These are phyloP conservation scores for Scortum barcoo DNA, from an alignment of 2,113 vertebrate genomes.

Conservation along the genomic window DNA sequence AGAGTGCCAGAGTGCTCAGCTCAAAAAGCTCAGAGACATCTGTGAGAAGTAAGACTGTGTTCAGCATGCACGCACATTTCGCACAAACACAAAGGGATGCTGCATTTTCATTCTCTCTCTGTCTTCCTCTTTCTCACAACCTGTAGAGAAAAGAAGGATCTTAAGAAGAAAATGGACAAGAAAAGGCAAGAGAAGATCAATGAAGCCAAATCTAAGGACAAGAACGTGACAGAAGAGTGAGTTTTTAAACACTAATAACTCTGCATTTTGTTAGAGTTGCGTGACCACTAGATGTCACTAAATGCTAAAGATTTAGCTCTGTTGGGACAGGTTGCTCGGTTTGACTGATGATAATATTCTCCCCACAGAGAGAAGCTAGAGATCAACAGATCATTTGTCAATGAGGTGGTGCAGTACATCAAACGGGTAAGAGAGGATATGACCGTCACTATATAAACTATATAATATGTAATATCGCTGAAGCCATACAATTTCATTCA, in stretches of 20 bases:
- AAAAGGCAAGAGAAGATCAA: conserved; percentile 97
- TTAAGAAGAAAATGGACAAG: conserved; percentile 99
- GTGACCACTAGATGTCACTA: conserved; percentile 67
- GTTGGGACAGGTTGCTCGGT: background rate
- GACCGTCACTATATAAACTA: background rate
- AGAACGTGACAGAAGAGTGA: conserved; percentile 96
- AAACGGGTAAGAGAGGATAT: conserved; percentile 88
- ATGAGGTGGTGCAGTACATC: conserved; percentile 97
- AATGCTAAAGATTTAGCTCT: conserved; percentile 3
- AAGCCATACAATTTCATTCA: background rate
- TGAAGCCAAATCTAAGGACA: conserved; percentile 95
- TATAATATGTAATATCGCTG: too few species aligned
- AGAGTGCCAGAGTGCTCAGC: conserved; percentile 93
- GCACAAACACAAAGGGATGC: background rate
- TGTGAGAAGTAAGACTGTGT: conserved; percentile 92
- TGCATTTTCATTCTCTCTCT: background rate
- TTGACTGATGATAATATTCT: conserved; percentile 17
- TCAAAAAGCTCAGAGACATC: conserved; percentile 95
- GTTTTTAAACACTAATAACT: conserved; percentile 45
- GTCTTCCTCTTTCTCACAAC: background rate
- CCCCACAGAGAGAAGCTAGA: conserved; percentile 93
- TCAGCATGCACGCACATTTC: background rate
- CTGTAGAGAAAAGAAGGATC: conserved; percentile 94
- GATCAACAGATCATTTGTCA: conserved; percentile 96
- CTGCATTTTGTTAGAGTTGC: background rate